These are phyloP conservation scores for Sisor rabdophorus DNA, from an alignment of 2,113 vertebrate species.

Conservation along the genomic window DNA sequence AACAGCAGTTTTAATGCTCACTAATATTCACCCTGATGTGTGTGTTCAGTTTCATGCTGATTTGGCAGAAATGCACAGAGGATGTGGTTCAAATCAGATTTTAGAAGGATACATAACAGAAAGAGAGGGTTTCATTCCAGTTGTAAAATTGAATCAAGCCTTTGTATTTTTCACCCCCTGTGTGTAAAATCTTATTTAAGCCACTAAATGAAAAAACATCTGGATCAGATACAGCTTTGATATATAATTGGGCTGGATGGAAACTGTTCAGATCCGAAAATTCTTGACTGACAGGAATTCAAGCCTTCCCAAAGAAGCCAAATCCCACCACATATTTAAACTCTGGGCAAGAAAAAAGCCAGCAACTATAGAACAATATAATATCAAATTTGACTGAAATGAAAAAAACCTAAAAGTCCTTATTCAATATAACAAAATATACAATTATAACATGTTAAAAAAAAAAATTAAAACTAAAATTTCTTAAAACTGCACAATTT, in stretches of 20 bases:
- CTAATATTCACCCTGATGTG: background rate
- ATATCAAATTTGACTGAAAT: background rate
- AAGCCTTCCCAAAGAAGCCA: background rate
- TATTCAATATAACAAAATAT: background rate
- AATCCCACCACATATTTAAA: background rate
- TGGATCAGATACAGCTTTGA: background rate
- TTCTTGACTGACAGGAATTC: constrained; percentile 11
- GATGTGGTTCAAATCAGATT: background rate
- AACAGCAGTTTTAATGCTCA: background rate
- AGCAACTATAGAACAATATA: background rate
- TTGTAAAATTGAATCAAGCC: background rate
- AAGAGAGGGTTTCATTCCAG: background rate
- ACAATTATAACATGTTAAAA: background rate
- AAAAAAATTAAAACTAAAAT: too few relatives aligned
- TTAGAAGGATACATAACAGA: background rate
- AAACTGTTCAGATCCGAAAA: background rate
- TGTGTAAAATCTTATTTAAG: background rate
- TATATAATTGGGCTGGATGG: background rate
- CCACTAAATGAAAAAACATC: constrained; percentile 10
- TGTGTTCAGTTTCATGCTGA: background rate
- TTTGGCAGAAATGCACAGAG: background rate
- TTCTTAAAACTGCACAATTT: too few relatives aligned
- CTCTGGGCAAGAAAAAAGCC: background rate
- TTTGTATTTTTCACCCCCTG: background rate
- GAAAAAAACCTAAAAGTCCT: background rate